Evolutionary conservation across 2,888 invertebrate genomes (phyloP), one percentile per base, ranked within the genome.

Genomic region (Oscheius sp.): DNA sequence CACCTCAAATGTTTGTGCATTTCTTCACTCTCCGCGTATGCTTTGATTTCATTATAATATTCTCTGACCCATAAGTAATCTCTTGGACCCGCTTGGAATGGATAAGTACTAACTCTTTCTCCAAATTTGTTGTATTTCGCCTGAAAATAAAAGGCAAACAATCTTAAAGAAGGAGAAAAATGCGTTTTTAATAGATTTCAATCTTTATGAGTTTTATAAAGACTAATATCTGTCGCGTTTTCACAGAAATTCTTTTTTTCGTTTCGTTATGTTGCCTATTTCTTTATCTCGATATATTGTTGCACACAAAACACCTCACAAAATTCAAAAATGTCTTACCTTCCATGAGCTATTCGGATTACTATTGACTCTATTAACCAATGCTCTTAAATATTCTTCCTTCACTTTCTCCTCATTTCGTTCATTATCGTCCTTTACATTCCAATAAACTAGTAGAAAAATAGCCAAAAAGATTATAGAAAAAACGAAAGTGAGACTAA

Each of bases 51-150:
- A 9, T 74, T 78, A 62, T 85, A 71, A 64, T 84, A 82, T 56
- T 84, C 80, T 33, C 80, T 75, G 12, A 84, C 77, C n/a, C 83
- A 83, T 8, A 83, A 83, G 57, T 77, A 66, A 68, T 85, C 84
- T 56, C 81, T 75, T 36, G 83, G 73, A 36, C 77, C 75, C 17
- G 68, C 72, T 54, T 54, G 54, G 70, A 78, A 78, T 20, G 75
- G 77, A 45, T 78, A 78, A 0, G 71, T 68, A 12, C 70, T 45
- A 51, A 76, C 78, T 57, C 77, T 80, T 64, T 81, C 76, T 17
- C 82, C 82, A 41, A 82, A 82, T 30, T 82, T 83, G 70, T 83
- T 83, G 70, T 77, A 83, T 54, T 82, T 81, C 3, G 83, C 82
- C 80, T 76, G 44, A 56, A 67, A 57, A 12, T 3, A 24, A 24